Evolutionary conservation across 2,113 vertebrate species (phyloP).

Genomic region (Festucalex cinctus): DNA sequence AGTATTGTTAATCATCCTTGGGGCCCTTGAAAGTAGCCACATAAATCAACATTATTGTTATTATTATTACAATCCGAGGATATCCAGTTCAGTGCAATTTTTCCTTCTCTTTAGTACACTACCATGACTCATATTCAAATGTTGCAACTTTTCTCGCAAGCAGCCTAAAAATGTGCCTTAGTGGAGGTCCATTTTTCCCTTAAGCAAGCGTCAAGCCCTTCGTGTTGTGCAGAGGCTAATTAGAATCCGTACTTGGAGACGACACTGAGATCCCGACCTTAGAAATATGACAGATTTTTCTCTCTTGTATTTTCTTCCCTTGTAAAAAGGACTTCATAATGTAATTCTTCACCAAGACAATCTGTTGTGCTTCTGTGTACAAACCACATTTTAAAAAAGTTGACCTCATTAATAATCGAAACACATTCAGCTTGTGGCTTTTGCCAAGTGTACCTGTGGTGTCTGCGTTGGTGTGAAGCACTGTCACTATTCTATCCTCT

Average conservation of each 20-base stretch:
- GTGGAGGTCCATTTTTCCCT: neutral
- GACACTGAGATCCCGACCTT: neutral
- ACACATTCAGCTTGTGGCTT: neutral
- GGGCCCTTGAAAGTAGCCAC: neutral
- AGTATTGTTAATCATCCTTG: too few species aligned
- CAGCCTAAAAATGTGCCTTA: neutral
- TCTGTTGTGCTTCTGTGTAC: neutral
- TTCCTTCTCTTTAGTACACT: neutral
- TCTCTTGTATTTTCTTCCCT: neutral
- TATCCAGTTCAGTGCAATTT: neutral
- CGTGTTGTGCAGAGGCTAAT: neutral
- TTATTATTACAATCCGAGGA: neutral
- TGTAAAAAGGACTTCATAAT: neutral
- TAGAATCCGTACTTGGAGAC: neutral
- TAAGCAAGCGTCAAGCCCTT: neutral
- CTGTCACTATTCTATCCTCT: neutral
- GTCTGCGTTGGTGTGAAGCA: neutral
- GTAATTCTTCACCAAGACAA: neutral
- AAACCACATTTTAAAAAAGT: neutral
- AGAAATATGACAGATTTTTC: neutral
- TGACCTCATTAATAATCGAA: neutral
- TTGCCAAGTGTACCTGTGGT: neutral
- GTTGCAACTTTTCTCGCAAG: neutral
- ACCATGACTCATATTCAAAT: neutral
- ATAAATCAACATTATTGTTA: neutral